A percentile compares a stretch with the other conserved stretches of the same genome.
These are phyloP conservation scores for Drosophila ezoana DNA, from an alignment of 2,888 invertebrate genomes.

Conservation along the genomic window DNA sequence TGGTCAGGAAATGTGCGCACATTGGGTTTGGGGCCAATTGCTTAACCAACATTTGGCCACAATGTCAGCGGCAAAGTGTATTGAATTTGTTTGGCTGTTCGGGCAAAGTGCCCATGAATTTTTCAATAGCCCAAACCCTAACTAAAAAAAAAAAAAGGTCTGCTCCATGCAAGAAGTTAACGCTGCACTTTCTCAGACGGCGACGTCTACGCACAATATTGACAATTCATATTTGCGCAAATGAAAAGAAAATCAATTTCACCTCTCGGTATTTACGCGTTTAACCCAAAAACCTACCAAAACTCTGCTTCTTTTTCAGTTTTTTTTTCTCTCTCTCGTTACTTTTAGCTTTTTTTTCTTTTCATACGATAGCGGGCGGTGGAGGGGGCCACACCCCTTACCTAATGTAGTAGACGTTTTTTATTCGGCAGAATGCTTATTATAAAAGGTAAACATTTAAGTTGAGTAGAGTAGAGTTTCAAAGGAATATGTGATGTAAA, in stretches of 20 bases:
- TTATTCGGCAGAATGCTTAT: slow-evolving; percentile 1
- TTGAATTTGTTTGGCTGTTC: slow-evolving; percentile 64
- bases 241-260: slow-evolving; percentile 85
- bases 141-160: slow-evolving; percentile 35
- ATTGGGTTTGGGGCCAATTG: slow-evolving; percentile 46
- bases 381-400: slow-evolving; percentile 1
- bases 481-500: not conserved
- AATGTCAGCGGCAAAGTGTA: slow-evolving; percentile 60
- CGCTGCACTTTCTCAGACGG: slow-evolving; percentile 75
- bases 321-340: slow-evolving; percentile 10
- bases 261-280: slow-evolving; percentile 83
- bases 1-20: slow-evolving; percentile 26
- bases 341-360: slow-evolving; percentile 27
- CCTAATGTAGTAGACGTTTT: slow-evolving; percentile 4
- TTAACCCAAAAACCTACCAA: slow-evolving; percentile 78
- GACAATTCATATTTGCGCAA: slow-evolving; percentile 84
- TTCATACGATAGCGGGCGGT: not conserved
- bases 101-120: slow-evolving; percentile 62
- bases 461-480: not conserved
- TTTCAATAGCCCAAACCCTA: slow-evolving; percentile 55
- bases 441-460: slow-evolving; percentile 1
- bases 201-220: slow-evolving; percentile 78
- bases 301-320: slow-evolving; percentile 12
- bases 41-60: slow-evolving; percentile 48
- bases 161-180: slow-evolving; percentile 26